Evolutionary conservation across 2,888 invertebrate species (phyloP), one percentile per base, ranked within the genome.

Genomic region (Pachymerium ferrugineum): DNA sequence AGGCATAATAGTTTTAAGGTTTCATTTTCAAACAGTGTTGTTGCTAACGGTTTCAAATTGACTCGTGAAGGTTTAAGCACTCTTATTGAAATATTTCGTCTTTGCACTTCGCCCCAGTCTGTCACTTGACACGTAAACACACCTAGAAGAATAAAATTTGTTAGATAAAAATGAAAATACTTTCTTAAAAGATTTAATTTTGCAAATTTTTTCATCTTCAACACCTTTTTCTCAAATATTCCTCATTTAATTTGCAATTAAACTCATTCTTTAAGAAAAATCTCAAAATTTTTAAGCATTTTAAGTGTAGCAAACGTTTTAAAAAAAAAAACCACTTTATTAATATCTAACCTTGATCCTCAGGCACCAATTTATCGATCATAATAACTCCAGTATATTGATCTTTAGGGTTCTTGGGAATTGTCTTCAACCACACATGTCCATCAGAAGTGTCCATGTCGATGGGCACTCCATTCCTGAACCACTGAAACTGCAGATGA

Each of bases 401-500:
- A 31, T 74, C 74, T 14, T 74, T 62, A 1, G 33, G n/a, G 19
- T 19, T 73, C 28, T 74, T 74, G 1, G 67, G 42, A 8, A 74
- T 25, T 2, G 28, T 30, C 14, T 31, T 25, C 16, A 67, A 4
- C 73, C 73, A 74, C 22, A 72, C 38, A 19, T 70, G 69, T 12
- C 19, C 16, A 69, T 30, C 29, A 10, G 69, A 69, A 8, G 16
- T 69, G 16, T 69, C 29, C 31, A 69, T 69, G 30, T 30, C 29
- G 31, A 69, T 16, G 31, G 30, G 69, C 1, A 69, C 16, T 30
- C n/a, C 29, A 19, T 19, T 22, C 38, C 78, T 78, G 73, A 76
- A 77, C 78, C 78, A 79, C 8, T 70, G 31, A 14, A 78, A 76
- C 33, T 75, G 70, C 76, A 78, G 74, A 16, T 73, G 73, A 33